Evolutionary conservation across 2,113 vertebrate species (phyloP), one percentile per base, ranked within the genome.

Genomic region (Bagarius yarrelli): DNA sequence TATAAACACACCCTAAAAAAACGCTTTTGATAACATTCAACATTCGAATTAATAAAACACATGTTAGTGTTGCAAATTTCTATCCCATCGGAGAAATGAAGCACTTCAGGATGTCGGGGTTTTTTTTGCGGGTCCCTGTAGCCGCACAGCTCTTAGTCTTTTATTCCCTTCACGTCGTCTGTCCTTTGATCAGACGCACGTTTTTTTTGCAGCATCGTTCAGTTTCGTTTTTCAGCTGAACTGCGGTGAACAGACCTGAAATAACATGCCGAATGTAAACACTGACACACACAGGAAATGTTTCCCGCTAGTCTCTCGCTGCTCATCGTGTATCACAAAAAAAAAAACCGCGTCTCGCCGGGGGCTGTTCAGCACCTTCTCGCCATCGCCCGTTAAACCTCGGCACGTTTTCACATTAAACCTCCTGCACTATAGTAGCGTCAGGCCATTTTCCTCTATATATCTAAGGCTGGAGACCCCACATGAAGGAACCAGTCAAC

Each of bases 401-500:
- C 52, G 40, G 53, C 52, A 47, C 21, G 14, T 15, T 53, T 56
- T 44, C 44, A 50, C 11, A 36, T 61, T 61, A 50, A 3, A 21
- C 32, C 34, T 64, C 21, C 18, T 19, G 66, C 19, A 55, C 23
- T 34, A 55, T 40, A 71, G 53, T 56, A 47, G 23, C 44, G 47
- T 18, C 25, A 11, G 9, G 44, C 47, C 47, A 8, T 5, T 80
- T 73, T 32, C 18, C 55, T n/a, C 55, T 52, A 0, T 30, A 44
- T 27, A 6, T 4, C 67, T 52, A 73, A 73, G 27, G 70, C 55
- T 55, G 70, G 50, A 73, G 70, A 50, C 19, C 50, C 27, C 8
- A 30, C 70, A 55, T 73, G 70, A 55, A 59, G 47, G 34, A 61
- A 76, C 57, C 75, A 47, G 76, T 66, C 63, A 66, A 82, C 64